A percentile compares a stretch with the other conserved stretches of the same genome.
These are phyloP conservation scores for Nemotelus nigrinus DNA, from an alignment of 2,888 invertebrate genomes.

Conservation along the genomic window DNA sequence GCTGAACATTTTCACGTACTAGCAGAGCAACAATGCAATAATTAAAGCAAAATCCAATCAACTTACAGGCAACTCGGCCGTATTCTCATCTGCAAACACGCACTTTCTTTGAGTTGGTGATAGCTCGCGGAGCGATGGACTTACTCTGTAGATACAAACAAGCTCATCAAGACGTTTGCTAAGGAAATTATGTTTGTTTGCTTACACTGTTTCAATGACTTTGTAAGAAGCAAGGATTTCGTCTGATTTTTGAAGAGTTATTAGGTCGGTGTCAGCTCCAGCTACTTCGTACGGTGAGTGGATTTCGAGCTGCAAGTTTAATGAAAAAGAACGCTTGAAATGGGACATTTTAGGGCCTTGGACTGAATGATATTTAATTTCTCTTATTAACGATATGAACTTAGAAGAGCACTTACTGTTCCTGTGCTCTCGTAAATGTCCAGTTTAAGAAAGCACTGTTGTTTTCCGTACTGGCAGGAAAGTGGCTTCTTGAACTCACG, in stretches of 20 bases:
- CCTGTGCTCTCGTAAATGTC: constrained; percentile 61
- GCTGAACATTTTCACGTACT: not conserved
- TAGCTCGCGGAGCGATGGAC: constrained; percentile 60
- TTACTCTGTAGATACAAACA: constrained; percentile 42
- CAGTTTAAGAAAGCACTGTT: constrained; percentile 62
- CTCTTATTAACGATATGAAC: not conserved
- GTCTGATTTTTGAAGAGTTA: constrained; percentile 59
- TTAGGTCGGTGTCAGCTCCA: constrained; percentile 55
- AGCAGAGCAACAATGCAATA: not conserved
- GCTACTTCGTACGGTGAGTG: constrained; percentile 63
- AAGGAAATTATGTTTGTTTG: constrained; percentile 20
- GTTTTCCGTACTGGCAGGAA: constrained; percentile 60
- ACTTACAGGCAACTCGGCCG: constrained; percentile 61
- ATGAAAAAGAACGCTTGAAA: not conserved
- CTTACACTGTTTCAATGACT: constrained; percentile 62
- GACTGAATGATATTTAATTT: not conserved
- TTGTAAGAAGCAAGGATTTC: constrained; percentile 62
- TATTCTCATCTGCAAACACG: constrained; percentile 67
- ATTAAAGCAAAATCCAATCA: not conserved
- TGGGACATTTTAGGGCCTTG: not conserved
- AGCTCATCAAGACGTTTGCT: not conserved
- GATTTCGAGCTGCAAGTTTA: constrained; percentile 57
- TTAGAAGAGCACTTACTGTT: constrained; percentile 54
- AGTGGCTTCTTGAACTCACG: constrained; percentile 55
- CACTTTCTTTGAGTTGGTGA: constrained; percentile 66